These are phyloP conservation scores for Myopa testacea DNA, from an alignment of 2,888 invertebrate genomes.

Conservation along the genomic window DNA sequence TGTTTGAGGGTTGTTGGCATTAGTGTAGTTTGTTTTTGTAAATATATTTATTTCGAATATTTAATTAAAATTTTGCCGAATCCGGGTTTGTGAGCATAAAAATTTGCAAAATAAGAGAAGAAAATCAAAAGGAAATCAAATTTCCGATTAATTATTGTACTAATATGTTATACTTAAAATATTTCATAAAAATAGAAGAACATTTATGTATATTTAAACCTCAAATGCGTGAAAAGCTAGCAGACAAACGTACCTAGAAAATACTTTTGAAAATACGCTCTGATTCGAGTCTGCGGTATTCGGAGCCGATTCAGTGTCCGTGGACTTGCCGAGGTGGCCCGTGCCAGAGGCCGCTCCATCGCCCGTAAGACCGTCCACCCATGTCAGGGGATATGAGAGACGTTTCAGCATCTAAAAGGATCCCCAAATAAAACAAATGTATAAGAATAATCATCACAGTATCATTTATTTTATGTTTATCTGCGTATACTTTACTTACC, in stretches of 20 bases:
- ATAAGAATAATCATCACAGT: constrained; percentile 10
- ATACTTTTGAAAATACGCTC: constrained; percentile 91
- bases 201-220: no score
- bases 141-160: constrained; percentile 44
- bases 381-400: constrained; percentile 89
- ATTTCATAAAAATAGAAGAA: constrained; percentile 11
- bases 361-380: constrained; percentile 90
- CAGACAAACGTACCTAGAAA: constrained; percentile 79
- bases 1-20: constrained; percentile 35
- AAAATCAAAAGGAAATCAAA: constrained; percentile 47
- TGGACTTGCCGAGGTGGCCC: constrained; percentile 68
- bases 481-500: constrained; percentile 66
- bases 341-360: constrained; percentile 70
- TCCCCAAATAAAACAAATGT: constrained; percentile 3
- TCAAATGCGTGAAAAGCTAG: no score
- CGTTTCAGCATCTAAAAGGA: constrained; percentile 87
- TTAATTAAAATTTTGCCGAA: constrained; percentile 56
- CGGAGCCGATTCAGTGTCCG: constrained; percentile 66
- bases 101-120: constrained; percentile 23
- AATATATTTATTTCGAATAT: constrained; percentile 10
- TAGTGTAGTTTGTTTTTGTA: constrained; percentile 32
- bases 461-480: no score
- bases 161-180: neutral
- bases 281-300: constrained; percentile 72
- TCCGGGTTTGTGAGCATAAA: constrained; percentile 53